A percentile compares a stretch with the other conserved stretches of the same genome.
phyloP scores from a whole-genome alignment of 2,797 vertebrate species.

The Amazona finschi region DNA sequence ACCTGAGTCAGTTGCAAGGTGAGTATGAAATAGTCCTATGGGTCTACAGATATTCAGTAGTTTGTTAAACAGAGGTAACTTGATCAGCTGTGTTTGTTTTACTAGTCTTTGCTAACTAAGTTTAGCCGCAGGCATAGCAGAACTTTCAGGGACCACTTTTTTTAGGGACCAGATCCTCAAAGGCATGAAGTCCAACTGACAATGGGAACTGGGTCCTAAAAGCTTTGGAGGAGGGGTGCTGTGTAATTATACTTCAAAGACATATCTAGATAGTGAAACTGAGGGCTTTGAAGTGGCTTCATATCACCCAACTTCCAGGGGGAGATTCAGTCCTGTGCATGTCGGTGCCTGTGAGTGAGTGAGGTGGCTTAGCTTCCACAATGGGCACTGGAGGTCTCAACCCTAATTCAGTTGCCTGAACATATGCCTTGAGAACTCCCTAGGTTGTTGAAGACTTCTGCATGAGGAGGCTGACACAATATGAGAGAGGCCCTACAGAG shows the following conservation, averaged over 20 bases:
- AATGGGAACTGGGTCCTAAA: neutral
- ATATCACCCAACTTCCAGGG: neutral
- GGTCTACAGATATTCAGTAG: neutral
- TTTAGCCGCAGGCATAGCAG: neutral
- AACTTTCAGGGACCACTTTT: neutral
- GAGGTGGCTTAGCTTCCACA: neutral
- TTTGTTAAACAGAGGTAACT: neutral
- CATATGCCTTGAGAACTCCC: neutral
- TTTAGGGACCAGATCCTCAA: neutral
- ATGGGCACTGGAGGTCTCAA: neutral
- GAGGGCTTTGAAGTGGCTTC: neutral
- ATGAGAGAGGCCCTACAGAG: neutral
- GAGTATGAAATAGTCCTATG: neutral
- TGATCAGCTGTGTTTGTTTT: neutral
- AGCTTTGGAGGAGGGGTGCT: neutral
- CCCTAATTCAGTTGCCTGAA: neutral
- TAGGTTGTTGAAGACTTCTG: neutral
- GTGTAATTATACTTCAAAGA: neutral
- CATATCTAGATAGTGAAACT: neutral
- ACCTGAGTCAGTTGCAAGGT: neutral
- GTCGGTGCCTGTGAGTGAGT: neutral
- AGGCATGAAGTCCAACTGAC: neutral
- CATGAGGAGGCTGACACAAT: fast-evolving
- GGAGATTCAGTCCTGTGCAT: neutral
- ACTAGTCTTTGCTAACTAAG: neutral